Evolutionary conservation across 2,888 invertebrate species (phyloP).

Genomic region (Drosophila paramelanica): DNA sequence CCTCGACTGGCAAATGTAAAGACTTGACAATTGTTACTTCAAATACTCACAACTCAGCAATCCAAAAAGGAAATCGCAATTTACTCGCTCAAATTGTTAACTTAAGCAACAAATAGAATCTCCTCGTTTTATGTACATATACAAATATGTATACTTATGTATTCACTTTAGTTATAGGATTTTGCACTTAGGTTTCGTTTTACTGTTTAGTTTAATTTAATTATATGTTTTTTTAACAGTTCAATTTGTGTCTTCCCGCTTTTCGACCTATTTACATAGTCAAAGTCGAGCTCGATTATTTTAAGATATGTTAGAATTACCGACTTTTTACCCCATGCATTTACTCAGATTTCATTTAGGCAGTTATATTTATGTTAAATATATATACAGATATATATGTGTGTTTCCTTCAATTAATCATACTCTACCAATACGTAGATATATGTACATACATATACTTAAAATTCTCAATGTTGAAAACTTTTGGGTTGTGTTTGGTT

Average conservation of each 20-base stretch:
- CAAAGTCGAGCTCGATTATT: slow-evolving; percentile 17
- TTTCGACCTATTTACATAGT: slow-evolving; percentile 22
- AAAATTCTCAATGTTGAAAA: slow-evolving; percentile 12
- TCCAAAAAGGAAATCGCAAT: slow-evolving; percentile 24
- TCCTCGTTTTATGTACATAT: slow-evolving; percentile 39
- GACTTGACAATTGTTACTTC: slow-evolving; percentile 72
- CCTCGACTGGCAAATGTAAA: slow-evolving; percentile 47
- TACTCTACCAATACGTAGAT: slow-evolving; percentile 5
- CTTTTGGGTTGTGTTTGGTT: slow-evolving; percentile 65
- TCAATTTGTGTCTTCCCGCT: slow-evolving; percentile 57
- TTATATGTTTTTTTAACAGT: slow-evolving; percentile 10
- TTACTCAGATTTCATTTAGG: slow-evolving; percentile 35
- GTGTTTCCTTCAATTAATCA: background rate
- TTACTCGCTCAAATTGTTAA: slow-evolving; percentile 46
- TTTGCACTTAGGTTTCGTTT: slow-evolving; percentile 21
- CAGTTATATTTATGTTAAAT: slow-evolving; percentile 16
- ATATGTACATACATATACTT: slow-evolving; percentile 13
- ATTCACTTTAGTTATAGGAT: slow-evolving; percentile 33
- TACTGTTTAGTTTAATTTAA: slow-evolving; percentile 20
- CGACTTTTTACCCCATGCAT: slow-evolving; percentile 38
- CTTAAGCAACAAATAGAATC: slow-evolving; percentile 21
- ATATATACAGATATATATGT: slow-evolving; percentile 2
- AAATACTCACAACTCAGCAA: slow-evolving; percentile 63
- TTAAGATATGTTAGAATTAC: slow-evolving; percentile 9
- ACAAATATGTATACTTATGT: slow-evolving; percentile 36